Evolutionary conservation across 2,113 vertebrate species (phyloP), one percentile per base, ranked within the genome.

Genomic region (Limanda limanda): DNA sequence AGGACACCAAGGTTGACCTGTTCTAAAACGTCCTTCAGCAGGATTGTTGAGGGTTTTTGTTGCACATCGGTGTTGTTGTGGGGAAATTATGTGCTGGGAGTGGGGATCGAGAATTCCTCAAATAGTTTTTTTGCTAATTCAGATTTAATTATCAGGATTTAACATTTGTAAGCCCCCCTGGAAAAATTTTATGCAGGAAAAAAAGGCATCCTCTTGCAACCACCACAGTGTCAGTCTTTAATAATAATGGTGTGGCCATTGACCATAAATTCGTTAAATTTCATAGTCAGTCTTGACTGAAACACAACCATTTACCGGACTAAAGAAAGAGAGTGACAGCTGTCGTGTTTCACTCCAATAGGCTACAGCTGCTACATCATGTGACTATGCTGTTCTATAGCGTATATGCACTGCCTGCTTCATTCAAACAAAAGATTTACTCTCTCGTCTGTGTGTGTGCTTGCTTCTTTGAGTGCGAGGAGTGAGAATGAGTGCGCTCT

Each of bases 371-470:
- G 10, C 35, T 56, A 45, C 57, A 68, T 79, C 69, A 68, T 73
- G 73, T 81, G 84, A 84, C 78, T 78, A 67, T 68, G 47, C 35
- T 68, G 54, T 68, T 81, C 64, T 68, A 65, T 57, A 75, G 25
- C 58, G 11, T 48, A 31, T 76, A 31, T 76, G 51, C 57, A 51
- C 20, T n/a, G 7, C 10, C 51, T 9, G 20, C 35, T 52, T 59
- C 42, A 66, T 45, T 76, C 55, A 68, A 78, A 79, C 57, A 73
- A 68, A 31, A 70, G 21, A 79, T 85, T 56, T 58, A 8, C 37
- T 42, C 45, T 27, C 63, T 67, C 31, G 31, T 31, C 62, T 59
- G 40, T 77, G 65, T 54, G 51, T 51, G 17, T 18, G 47, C 17
- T 4, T 51, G 51, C 20, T 10, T 54, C 51, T 54, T 54, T 54